Evolutionary conservation across 2,888 invertebrate species (phyloP).

Genomic region (Acrocera orbiculus): DNA sequence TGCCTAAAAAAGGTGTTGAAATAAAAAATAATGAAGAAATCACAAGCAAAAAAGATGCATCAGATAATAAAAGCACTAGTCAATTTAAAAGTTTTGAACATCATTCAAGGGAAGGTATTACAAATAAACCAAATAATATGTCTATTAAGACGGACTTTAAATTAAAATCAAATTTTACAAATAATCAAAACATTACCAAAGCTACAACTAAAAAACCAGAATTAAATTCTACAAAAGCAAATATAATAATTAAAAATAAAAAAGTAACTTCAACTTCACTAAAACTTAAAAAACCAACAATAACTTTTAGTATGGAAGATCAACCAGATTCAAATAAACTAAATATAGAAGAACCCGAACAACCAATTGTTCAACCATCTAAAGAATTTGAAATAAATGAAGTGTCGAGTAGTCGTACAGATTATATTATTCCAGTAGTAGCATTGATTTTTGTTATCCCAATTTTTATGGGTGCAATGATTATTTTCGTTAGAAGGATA

Average conservation of each 20-base stretch:
- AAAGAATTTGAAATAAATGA: conserved; percentile 17
- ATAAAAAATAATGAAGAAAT: too few species aligned
- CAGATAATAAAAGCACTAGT: too few species aligned
- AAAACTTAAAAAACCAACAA: conserved; percentile 35
- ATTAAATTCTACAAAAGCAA: neutral
- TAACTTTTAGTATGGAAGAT: conserved; percentile 32
- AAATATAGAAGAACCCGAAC: conserved; percentile 11
- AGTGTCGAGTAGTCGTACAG: conserved; percentile 30
- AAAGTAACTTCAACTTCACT: conserved; percentile 21
- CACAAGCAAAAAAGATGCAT: too few species aligned
- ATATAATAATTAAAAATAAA: neutral
- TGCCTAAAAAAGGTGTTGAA: too few species aligned
- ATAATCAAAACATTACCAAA: too few species aligned
- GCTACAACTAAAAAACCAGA: too few species aligned
- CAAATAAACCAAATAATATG: too few species aligned
- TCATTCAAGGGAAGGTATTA: too few species aligned
- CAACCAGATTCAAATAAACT: conserved; percentile 15
- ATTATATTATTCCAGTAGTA: conserved; percentile 57
- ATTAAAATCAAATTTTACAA: too few species aligned
- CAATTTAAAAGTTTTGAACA: too few species aligned
- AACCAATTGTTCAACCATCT: conserved; percentile 20
- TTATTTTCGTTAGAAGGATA: conserved; percentile 50
- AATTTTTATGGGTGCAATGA: conserved; percentile 41
- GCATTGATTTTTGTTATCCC: conserved; percentile 58
- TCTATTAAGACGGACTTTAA: too few species aligned